A percentile compares a stretch with the other conserved stretches of the same genome.
Conservation (phyloP, 2,888 invertebrate genomes). For the Leptinotarsa rubiginosa region DNA sequence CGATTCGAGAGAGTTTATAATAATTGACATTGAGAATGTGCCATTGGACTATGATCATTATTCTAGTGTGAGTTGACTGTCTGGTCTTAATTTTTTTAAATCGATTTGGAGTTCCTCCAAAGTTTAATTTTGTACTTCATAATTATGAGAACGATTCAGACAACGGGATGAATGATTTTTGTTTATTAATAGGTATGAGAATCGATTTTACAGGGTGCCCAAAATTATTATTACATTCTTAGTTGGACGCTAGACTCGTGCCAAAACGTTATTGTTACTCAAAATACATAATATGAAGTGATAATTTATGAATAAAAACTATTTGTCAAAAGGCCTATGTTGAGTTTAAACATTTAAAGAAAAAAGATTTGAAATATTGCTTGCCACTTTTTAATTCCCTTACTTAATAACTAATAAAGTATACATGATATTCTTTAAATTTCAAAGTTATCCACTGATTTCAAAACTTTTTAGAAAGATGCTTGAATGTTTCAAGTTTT, state of each 20-base stretch:
- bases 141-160: slow-evolving; percentile 20
- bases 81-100: slow-evolving; percentile 19
- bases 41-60: slow-evolving; percentile 13
- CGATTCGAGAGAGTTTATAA: slow-evolving; percentile 5
- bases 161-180: neutral
- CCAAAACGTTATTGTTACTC: no score
- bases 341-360: no score
- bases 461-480: no score
- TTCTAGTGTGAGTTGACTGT: slow-evolving; percentile 7
- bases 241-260: no score
- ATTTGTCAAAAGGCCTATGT: no score
- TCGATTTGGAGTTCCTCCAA: slow-evolving; percentile 28
- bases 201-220: neutral
- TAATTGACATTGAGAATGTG: slow-evolving; percentile 13
- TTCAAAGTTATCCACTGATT: no score
- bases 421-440: no score
- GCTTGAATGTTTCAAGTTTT: no score
- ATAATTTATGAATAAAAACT: neutral
- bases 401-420: no score
- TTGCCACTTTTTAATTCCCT: no score
- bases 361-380: no score
- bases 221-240: no score
- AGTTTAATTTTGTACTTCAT: slow-evolving; percentile 24
- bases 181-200: neutral
- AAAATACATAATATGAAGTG: neutral